These are phyloP conservation scores for Catharus bicknelli DNA, from an alignment of 2,113 vertebrate species.

Conservation along the genomic window DNA sequence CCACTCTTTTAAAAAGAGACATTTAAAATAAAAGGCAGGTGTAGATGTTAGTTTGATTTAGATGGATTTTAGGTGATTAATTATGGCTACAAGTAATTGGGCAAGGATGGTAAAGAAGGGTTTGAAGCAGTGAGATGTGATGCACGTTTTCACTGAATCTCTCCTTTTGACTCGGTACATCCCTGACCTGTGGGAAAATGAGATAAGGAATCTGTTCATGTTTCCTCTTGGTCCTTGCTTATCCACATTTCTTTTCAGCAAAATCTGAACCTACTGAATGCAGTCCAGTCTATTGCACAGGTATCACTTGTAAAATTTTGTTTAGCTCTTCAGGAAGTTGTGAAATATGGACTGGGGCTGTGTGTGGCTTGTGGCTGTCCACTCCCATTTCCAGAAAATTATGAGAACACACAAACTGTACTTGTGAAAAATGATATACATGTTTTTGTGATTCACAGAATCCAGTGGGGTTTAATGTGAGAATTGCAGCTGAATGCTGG, in stretches of 20 bases:
- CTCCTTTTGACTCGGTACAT: slow-evolving; percentile 1
- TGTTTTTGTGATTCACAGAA: neutral
- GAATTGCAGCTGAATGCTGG: neutral
- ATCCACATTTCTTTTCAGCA: neutral
- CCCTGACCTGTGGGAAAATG: neutral
- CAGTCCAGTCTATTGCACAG: neutral
- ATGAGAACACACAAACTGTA: neutral
- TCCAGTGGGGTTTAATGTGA: neutral
- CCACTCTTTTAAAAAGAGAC: slow-evolving; percentile 77
- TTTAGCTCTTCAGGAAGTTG: neutral
- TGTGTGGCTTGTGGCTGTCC: neutral
- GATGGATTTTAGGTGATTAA: slow-evolving; percentile 64
- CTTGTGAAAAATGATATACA: neutral
- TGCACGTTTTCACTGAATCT: neutral
- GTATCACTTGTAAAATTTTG: neutral
- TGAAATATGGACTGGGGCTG: neutral
- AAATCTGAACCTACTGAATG: neutral
- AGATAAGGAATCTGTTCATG: neutral
- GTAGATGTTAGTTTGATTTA: slow-evolving; percentile 67
- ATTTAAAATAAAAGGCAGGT: slow-evolving; percentile 82
- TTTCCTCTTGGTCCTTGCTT: neutral
- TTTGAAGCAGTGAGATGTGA: slow-evolving; percentile 36
- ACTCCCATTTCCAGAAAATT: neutral
- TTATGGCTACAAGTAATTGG: slow-evolving; percentile 65
- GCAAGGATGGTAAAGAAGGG: slow-evolving; percentile 15